Evolutionary conservation across 2,888 invertebrate species (phyloP), one percentile per base, ranked within the genome.

Genomic region (Phaonia tiefii): DNA sequence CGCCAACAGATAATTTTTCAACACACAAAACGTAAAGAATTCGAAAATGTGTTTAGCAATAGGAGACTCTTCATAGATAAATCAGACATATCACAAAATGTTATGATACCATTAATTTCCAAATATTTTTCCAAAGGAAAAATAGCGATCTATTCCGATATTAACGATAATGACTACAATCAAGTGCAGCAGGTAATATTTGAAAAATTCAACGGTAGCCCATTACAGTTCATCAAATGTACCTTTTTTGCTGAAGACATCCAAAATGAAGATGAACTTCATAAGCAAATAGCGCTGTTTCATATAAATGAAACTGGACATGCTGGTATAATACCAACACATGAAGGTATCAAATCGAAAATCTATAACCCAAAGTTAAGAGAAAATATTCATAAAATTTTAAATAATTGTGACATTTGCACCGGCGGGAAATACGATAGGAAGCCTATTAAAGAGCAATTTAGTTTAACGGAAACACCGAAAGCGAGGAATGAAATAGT

Each of bases 1-100:
- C 56, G 20, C 15, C 20, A 71, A 58, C 56, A 71, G 25, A 70
- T 54, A 39, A 20, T 71, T 46, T 72, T 72, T 37, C 65, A 51
- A 25, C n/a, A 70, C 25, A 70, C 15, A 56, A 70, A 70, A 25
- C 56, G 22, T 26, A 56, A 70, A 42, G 39, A 70, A 42, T 70
- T 10, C 31, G 56, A 70, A 44, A 4, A 22, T 5, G 37, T 7
- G 37, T 7, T 7, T 37, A 10, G 37, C 5, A 37, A 10, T 37
- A 37, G n/a, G n/a, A n/a, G n/a, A n/a, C n/a, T n/a, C n/a, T n/a
- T n/a, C n/a, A n/a, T n/a, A n/a, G n/a, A n/a, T n/a, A n/a, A n/a
- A n/a, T n/a, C n/a, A n/a, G n/a, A n/a, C n/a, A n/a, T n/a, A n/a
- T n/a, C n/a, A n/a, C n/a, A n/a, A n/a, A n/a, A n/a, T n/a, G n/a